Evolutionary conservation across 2,113 vertebrate species (phyloP), one percentile per base, ranked within the genome.

Genomic region (Lagenorhynchus albirostris): DNA sequence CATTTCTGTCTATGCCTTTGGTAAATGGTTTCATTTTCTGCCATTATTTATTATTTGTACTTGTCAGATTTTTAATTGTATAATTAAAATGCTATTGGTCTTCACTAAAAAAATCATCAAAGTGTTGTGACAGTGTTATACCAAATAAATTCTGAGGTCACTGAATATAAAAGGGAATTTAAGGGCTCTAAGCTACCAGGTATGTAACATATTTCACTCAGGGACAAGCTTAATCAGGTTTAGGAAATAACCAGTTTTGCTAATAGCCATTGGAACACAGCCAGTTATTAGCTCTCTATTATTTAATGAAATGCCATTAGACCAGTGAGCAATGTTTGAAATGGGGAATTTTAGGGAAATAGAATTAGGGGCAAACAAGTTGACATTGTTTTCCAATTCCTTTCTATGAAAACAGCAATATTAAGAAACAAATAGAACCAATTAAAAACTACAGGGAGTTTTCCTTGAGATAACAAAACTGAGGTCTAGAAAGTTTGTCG

Each of bases 31-130:
- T 97, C 84, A 94, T 88, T 97, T 97, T 95, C 80, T 92, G 29
- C 71, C 55, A 83, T 94, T 94, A 97, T 96, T 97, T 96, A 96
- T 98, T 97, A 94, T 94, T 94, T 91, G 33, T 86, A 36, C 73
- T 95, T 98, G 91, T 97, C 97, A 97, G 55, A 95, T 89, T 96
- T 97, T 96, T 97, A 98, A 97, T 98, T 97, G 88, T 93, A 80
- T 96, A 96, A 97, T 97, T 97, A 97, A 96, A 91, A 95, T 71
- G 62, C 36, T 77, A 82, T 89, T 97, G 91, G 89, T 98, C 65
- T 93, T 96, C 26, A 89, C 62, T 91, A 89, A 50, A 95, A 95
- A 90, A 53, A 85, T 70, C 67, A 86, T 85, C 23, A 81, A 58
- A 88, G 23, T 93, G 41, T 79, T 95, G 18, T 77, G 44, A 94